A percentile compares a stretch with the other conserved stretches of the same genome.
These are phyloP conservation scores for Bradypus variegatus DNA, from an alignment of 2,797 vertebrate species.

Conservation along the genomic window DNA sequence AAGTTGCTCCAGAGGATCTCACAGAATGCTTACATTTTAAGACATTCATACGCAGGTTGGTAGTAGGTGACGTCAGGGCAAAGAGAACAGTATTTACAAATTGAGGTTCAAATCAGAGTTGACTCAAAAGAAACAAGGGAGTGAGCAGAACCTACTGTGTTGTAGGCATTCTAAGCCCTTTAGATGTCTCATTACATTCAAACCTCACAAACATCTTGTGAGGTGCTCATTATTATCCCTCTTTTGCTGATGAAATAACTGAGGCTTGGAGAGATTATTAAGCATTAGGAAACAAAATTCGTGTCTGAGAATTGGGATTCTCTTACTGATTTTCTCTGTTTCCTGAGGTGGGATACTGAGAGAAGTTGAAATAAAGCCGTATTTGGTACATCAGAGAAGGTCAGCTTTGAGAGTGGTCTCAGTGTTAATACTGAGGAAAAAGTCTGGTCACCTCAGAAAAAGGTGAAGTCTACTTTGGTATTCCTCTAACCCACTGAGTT, in stretches of 20 bases:
- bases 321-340: slow-evolving; percentile 2
- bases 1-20: background rate
- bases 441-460: background rate
- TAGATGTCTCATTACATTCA: background rate
- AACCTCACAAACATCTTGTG: background rate
- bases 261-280: background rate
- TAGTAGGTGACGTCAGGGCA: background rate
- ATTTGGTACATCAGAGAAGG: background rate
- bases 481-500: background rate
- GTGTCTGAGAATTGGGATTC: background rate
- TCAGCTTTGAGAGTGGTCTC: background rate
- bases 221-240: background rate
- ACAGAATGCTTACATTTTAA: background rate
- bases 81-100: background rate
- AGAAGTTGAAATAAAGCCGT: slow-evolving; percentile 30
- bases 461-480: slow-evolving; percentile 25
- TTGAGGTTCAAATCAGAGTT: too few relatives aligned
- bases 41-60: background rate
- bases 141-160: background rate
- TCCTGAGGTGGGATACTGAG: background rate
- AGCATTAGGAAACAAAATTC: background rate
- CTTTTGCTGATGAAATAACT: background rate
- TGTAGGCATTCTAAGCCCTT: background rate
- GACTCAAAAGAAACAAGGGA: background rate
- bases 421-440: slow-evolving; percentile 16